Conservation (phyloP, 53 echinoderm and acorn worm genomes). For the Paelopatides confundens region DNA sequence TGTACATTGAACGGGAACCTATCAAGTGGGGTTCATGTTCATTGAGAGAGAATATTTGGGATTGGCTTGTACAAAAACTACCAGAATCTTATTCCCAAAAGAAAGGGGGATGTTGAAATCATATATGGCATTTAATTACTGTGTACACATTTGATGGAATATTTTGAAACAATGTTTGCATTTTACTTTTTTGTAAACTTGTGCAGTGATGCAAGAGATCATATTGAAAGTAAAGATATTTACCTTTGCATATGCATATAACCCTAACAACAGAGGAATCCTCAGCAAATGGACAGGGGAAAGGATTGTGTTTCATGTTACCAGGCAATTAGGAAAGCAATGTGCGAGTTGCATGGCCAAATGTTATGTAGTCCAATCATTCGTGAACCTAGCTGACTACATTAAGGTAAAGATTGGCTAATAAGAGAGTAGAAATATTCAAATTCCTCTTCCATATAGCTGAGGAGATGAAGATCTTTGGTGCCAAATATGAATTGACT, state of each 20-base stretch:
- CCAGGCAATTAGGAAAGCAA: neutral
- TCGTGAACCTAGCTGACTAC: neutral
- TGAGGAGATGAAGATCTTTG: neutral
- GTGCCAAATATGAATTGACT: neutral
- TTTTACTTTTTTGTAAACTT: too few species aligned
- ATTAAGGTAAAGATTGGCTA: neutral
- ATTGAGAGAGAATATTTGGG: too few species aligned
- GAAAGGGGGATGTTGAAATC: too few species aligned
- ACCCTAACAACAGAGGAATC: neutral
- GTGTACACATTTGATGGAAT: too few species aligned
- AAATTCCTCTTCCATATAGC: neutral
- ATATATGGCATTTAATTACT: too few species aligned
- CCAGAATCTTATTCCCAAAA: too few species aligned
- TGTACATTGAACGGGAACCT: too few species aligned
- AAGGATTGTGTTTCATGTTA: neutral
- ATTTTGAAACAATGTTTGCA: too few species aligned
- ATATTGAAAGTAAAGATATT: too few species aligned
- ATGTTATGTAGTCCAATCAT: neutral
- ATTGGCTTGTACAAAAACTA: too few species aligned
- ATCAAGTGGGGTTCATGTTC: too few species aligned
- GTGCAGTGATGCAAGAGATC: too few species aligned
- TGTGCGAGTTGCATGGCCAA: neutral
- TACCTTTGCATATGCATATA: conserved; percentile 9
- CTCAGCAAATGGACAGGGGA: neutral
- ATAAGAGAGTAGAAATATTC: neutral